Base-by-base conservation (phyloP, 1,140 invertebrate species). In the Brachionus sp. region DNA sequence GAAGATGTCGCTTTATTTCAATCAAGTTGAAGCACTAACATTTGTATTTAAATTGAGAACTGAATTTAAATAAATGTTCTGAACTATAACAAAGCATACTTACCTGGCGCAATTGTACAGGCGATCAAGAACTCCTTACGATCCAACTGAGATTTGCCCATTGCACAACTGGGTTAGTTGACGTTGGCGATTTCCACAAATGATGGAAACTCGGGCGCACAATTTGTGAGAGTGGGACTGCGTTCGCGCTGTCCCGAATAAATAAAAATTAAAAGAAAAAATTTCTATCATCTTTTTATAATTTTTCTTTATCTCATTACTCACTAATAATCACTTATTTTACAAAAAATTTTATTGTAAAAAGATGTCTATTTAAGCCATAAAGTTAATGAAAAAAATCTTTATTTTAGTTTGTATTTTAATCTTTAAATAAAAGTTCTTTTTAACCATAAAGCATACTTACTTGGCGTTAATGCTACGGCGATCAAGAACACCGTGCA, bases 61-160 rank as follows among this genome's bases (percentile, higher is more conserved):
- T 37, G 16, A 12, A 75, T 77, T 12, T 53, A 39, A 78, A 64
- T 37, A 29, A 9, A 64, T 33, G 77, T 53, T 64, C n/a, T 2
- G 12, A n/a, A n/a, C n/a, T 25, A 5, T 23, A 35, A 62, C 25
- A 16, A 80, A 42, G n/a, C 77, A 80, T 80, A 80, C 77, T 80
- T 80, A 80, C 77, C 77, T 80, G 77, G 77, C 77, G 77, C 77
- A 80, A 80, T 80, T 80, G 77, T 80, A 80, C n/a, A 80, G 77
- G 77, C 77, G 77, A 80, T 80, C 77, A 80, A 80, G 77, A 80
- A 80, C 50, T 80, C 77, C 77, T 80, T 80, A 62, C 77, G 77
- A 80, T 80, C 77, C 77, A 80, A 25, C 50, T 19, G 77, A 80
- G 77, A 80, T 44, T 80, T 19, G n/a, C 50, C 23, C 77, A 80